These are phyloP conservation scores for Sesamia nonagrioides DNA, from an alignment of 1,140 invertebrate genomes.

Conservation along the genomic window DNA sequence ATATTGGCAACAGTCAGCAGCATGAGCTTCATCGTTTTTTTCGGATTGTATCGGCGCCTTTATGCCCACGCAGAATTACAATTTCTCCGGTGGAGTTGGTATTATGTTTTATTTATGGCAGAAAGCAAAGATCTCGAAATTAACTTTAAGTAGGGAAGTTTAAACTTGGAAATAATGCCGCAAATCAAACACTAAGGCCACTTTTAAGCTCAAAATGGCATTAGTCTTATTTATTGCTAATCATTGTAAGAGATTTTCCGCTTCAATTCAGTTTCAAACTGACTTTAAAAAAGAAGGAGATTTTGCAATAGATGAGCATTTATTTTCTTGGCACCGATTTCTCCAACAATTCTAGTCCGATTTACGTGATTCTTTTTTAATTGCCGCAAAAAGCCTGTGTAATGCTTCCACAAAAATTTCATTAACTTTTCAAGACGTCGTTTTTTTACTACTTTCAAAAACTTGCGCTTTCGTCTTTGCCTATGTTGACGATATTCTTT, in stretches of 20 bases:
- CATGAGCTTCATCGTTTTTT: too few species aligned
- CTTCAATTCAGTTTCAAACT: not conserved
- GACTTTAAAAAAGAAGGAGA: not conserved
- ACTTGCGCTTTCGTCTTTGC: too few species aligned
- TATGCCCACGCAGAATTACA: not conserved
- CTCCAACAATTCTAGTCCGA: not conserved
- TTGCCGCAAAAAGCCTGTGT: too few species aligned
- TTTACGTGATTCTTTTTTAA: not conserved
- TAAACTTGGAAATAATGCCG: slow-evolving; percentile 48
- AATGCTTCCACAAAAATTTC: too few species aligned
- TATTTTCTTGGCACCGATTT: not conserved
- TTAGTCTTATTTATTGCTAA: slow-evolving; percentile 5
- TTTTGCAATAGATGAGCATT: not conserved
- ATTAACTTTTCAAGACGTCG: not conserved
- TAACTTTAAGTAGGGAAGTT: slow-evolving; percentile 56
- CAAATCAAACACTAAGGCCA: slow-evolving; percentile 37
- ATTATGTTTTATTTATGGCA: not conserved
- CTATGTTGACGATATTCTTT: too few species aligned
- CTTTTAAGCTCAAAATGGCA: slow-evolving; percentile 48
- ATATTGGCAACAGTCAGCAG: too few species aligned
- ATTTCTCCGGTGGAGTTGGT: not conserved
- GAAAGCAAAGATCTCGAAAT: slow-evolving; percentile 46
- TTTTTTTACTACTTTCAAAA: too few species aligned
- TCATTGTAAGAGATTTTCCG: not conserved
- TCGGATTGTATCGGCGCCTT: too few species aligned